Conservation (phyloP, 1,140 invertebrate species). For the Trachymyrmex septentrionalis region DNA sequence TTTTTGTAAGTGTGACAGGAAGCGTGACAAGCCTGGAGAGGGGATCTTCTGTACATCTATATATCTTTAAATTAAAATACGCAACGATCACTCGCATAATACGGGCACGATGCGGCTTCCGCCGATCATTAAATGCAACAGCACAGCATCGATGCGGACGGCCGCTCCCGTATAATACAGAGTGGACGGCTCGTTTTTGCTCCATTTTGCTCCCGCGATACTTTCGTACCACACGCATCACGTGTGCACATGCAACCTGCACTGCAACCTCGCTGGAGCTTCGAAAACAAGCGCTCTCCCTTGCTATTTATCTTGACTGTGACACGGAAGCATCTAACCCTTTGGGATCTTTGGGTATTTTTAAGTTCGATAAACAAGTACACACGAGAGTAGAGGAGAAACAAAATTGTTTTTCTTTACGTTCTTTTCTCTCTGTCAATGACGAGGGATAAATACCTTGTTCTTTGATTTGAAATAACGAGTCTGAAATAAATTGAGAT, state of each 20-base stretch:
- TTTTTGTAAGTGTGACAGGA: neutral
- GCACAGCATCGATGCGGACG: conserved; percentile 25
- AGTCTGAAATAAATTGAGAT: neutral
- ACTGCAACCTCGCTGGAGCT: conserved; percentile 5
- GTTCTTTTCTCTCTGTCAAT: neutral
- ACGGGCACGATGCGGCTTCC: neutral
- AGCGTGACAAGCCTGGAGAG: neutral
- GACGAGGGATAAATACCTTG: neutral
- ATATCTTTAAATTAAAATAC: conserved; percentile 23
- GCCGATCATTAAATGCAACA: conserved; percentile 25
- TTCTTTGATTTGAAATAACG: neutral
- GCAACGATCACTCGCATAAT: conserved; percentile 1
- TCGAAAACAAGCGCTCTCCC: conserved; percentile 49
- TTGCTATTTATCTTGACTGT: conserved; percentile 34
- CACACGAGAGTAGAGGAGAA: neutral
- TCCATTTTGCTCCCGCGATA: conserved; percentile 19
- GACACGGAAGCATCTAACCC: conserved; percentile 52
- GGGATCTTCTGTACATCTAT: neutral
- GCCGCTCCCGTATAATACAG: conserved; percentile 37
- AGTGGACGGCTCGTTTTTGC: conserved; percentile 28
- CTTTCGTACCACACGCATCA: conserved; percentile 51
- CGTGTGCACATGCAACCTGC: conserved; percentile 29
- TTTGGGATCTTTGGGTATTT: conserved; percentile 55
- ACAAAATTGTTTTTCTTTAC: neutral
- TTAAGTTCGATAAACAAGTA: conserved; percentile 43